Conservation (phyloP, 2,797 vertebrate genomes). For the Poliocrania exsul region DNA sequence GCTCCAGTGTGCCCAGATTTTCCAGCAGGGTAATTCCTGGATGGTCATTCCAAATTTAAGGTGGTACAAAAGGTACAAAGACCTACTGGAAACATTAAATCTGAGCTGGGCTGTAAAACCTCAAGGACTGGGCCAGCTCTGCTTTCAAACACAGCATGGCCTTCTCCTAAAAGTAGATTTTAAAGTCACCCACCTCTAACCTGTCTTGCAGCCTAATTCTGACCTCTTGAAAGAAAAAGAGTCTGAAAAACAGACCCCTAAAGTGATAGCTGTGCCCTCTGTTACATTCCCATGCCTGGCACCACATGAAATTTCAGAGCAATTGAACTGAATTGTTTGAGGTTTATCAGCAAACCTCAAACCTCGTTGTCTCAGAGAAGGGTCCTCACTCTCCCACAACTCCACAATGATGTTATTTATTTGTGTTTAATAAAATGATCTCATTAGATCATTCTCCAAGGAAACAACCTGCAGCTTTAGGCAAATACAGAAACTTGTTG, state of each 20-base stretch:
- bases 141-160: neutral
- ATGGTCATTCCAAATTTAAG: neutral
- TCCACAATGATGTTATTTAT: neutral
- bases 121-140: neutral
- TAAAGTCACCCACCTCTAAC: neutral
- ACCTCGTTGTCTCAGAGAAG: neutral
- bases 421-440: neutral
- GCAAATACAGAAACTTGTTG: neutral
- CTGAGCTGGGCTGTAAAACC: neutral
- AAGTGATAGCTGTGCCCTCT: neutral
- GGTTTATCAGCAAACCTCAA: neutral
- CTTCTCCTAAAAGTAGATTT: neutral
- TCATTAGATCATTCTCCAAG: neutral
- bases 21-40: fast-evolving
- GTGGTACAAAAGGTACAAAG: neutral
- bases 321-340: neutral
- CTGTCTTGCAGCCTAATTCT: neutral
- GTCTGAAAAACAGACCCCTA: neutral
- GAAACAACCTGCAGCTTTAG: neutral
- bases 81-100: neutral
- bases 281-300: neutral
- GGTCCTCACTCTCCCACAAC: neutral
- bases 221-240: neutral
- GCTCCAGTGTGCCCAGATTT: neutral
- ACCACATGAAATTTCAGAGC: fast-evolving